Conservation (phyloP, 2,113 vertebrate genomes). For the Machaerirhynchus nigripectus region DNA sequence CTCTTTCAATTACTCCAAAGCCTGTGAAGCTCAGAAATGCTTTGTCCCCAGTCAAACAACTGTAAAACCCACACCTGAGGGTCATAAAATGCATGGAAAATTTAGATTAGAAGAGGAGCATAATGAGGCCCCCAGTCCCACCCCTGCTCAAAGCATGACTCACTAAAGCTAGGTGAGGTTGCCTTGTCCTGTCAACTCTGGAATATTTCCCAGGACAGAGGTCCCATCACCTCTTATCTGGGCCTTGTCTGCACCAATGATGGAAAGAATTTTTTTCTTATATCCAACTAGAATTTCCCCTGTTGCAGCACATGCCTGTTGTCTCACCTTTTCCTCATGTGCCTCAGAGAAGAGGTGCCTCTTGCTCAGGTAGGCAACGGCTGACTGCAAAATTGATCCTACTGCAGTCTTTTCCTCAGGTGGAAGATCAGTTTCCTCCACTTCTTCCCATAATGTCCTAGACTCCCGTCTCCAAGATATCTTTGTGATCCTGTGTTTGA, state of each 20-base stretch:
- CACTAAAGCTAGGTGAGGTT: background rate
- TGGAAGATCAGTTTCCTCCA: background rate
- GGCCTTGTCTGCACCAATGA: background rate
- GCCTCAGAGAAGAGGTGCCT: background rate
- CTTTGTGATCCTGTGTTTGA: background rate
- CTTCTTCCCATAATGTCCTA: background rate
- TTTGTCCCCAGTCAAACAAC: background rate
- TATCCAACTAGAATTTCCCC: background rate
- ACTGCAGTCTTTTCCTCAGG: background rate
- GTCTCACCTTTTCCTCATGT: fast-evolving
- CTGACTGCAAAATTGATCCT: background rate
- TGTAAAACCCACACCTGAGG: background rate
- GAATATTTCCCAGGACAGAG: background rate
- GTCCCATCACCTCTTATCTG: background rate
- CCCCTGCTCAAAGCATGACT: background rate
- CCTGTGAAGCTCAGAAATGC: background rate
- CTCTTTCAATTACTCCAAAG: background rate
- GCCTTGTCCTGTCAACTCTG: background rate
- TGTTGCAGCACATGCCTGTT: background rate
- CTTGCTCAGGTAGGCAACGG: background rate
- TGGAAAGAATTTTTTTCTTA: background rate
- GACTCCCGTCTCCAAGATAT: fast-evolving
- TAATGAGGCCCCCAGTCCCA: background rate
- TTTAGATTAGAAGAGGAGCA: background rate
- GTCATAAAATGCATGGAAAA: background rate